Percentiles rank a stretch among this genome's conserved stretches.
Conservation (phyloP, 2,888 invertebrate genomes). For the Cataglyphis cursor region DNA sequence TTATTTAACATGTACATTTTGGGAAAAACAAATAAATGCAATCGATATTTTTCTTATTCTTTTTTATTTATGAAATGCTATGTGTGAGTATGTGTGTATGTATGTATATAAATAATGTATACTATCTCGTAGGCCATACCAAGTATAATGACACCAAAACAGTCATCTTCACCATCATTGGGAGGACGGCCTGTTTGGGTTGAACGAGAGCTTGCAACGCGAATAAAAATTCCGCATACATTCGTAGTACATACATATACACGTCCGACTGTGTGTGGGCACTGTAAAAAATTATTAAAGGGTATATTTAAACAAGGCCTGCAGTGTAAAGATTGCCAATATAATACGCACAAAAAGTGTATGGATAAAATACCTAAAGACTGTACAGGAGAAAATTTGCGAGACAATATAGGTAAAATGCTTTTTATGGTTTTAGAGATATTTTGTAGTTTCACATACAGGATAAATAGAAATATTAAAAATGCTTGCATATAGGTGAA, state of each 20-base stretch:
- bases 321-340: conserved; percentile 99
- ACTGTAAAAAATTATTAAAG: conserved; percentile 97
- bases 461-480: not conserved
- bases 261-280: conserved; percentile 97
- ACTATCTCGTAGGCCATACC: conserved; percentile 81
- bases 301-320: conserved; percentile 98
- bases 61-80: conserved; percentile 42
- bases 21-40: conserved; percentile 27
- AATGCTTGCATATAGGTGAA: conserved; percentile 82
- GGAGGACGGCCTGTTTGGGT: conserved; percentile 91
- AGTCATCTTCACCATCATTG: conserved; percentile 91
- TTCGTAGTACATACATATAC: conserved; percentile 99
- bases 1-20: conserved; percentile 11
- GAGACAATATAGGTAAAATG: conserved; percentile 87
- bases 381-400: conserved; percentile 93
- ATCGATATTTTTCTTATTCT: conserved; percentile 26
- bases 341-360: conserved; percentile 98
- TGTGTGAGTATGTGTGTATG: conserved; percentile 20
- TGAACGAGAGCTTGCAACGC: conserved; percentile 90
- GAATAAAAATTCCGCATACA: conserved; percentile 95
- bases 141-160: conserved; percentile 87
- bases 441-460: not conserved
- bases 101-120: conserved; percentile 56
- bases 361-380: conserved; percentile 96
- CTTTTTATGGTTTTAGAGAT: not conserved